Percentiles rank a stretch among this genome's conserved stretches.
Evolutionary conservation across 1,140 invertebrate genomes (phyloP).

Genomic region (Diorhabda sublineata): DNA sequence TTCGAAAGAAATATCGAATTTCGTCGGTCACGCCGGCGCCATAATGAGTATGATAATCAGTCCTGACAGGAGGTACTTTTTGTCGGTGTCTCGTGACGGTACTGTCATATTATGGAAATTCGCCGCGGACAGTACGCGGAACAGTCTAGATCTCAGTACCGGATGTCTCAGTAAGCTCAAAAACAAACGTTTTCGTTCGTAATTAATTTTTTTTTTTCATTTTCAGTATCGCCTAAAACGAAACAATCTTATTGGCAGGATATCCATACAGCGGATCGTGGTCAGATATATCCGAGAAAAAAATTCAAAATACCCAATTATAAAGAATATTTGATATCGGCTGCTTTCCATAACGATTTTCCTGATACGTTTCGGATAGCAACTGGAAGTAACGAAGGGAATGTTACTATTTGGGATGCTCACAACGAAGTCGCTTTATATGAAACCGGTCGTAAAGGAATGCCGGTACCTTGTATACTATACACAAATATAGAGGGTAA

Average conservation of each 20-base stretch:
- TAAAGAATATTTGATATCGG: slow-evolving; percentile 15
- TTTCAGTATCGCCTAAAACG: slow-evolving; percentile 24
- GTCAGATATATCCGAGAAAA: slow-evolving; percentile 15
- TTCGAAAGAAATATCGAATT: slow-evolving; percentile 26
- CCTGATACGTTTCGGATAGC: slow-evolving; percentile 5
- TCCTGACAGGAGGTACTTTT: slow-evolving; percentile 24
- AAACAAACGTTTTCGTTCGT: neutral
- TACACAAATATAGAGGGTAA: slow-evolving; percentile 3
- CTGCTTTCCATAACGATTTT: slow-evolving; percentile 16
- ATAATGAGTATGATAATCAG: slow-evolving; percentile 26
- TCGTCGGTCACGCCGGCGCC: slow-evolving; percentile 21
- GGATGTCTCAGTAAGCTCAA: neutral
- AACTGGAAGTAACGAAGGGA: slow-evolving; percentile 8
- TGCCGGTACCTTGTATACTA: slow-evolving; percentile 6
- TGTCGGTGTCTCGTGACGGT: slow-evolving; percentile 28
- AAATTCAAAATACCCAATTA: neutral
- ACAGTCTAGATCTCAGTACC: slow-evolving; percentile 11
- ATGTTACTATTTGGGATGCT: slow-evolving; percentile 12
- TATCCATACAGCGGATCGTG: slow-evolving; percentile 20
- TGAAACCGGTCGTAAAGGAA: neutral
- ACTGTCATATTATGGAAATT: slow-evolving; percentile 29
- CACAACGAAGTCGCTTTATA: neutral
- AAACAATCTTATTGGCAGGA: slow-evolving; percentile 26
- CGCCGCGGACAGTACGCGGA: slow-evolving; percentile 14
- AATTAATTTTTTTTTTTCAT: slow-evolving; percentile 1